Evolutionary conservation across 2,888 invertebrate genomes (phyloP).

Genomic region (Leptopilina syphax): DNA sequence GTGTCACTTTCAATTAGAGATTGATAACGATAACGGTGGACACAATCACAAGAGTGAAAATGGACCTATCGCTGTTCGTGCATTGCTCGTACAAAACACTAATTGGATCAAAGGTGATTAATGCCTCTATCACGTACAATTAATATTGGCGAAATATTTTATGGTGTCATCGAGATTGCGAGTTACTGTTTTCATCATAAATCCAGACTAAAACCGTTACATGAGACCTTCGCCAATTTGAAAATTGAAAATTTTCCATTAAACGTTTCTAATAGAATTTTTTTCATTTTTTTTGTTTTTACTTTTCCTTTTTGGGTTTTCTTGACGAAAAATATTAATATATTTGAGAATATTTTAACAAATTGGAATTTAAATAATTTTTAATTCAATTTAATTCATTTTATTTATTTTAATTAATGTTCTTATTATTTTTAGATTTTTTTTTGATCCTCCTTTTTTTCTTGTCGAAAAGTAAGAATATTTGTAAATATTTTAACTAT

Average conservation of each 20-base stretch:
- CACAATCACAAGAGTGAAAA: conserved; percentile 30
- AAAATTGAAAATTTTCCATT: not conserved
- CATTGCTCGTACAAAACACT: conserved; percentile 44
- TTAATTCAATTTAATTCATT: too few species aligned
- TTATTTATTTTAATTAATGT: too few species aligned
- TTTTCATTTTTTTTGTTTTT: not conserved
- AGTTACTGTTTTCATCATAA: not conserved
- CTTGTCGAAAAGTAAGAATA: too few species aligned
- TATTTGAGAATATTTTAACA: too few species aligned
- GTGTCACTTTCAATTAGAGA: conserved; percentile 37
- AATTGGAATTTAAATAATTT: too few species aligned
- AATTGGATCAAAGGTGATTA: conserved; percentile 64
- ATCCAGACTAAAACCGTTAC: conserved; percentile 6
- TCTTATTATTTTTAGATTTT: too few species aligned
- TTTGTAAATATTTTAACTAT: too few species aligned
- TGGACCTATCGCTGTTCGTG: conserved; percentile 25
- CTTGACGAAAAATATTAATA: too few species aligned
- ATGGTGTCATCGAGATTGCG: conserved; percentile 20
- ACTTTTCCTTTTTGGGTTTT: too few species aligned
- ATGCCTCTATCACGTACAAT: conserved; percentile 48
- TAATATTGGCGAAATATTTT: conserved; percentile 35
- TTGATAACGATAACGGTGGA: conserved; percentile 34
- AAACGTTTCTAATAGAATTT: not conserved
- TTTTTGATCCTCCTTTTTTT: too few species aligned
- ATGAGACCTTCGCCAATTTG: not conserved